These are phyloP conservation scores for Hemibagrus guttatus DNA, from an alignment of 2,797 vertebrate genomes.

Conservation along the genomic window DNA sequence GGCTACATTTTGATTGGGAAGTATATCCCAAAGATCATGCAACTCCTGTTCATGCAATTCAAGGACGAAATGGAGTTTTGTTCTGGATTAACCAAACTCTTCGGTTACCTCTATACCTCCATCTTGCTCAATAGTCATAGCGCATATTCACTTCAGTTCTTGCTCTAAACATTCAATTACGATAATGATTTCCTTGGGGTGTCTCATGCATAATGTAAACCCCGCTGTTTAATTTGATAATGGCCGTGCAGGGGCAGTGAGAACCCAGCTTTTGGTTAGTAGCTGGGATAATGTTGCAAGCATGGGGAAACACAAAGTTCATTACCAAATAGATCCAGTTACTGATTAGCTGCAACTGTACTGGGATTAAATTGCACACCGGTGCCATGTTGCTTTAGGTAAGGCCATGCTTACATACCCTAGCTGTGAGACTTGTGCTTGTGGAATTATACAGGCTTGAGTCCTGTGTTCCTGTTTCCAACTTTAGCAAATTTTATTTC, in stretches of 20 bases:
- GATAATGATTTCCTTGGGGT: slow-evolving; percentile 34
- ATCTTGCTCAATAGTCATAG: not conserved
- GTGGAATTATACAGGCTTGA: not conserved
- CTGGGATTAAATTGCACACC: slow-evolving; percentile 41
- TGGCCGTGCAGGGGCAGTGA: slow-evolving; percentile 31
- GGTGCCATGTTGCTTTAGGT: slow-evolving; percentile 45
- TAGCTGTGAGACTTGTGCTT: slow-evolving; percentile 45
- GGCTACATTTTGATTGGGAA: not conserved
- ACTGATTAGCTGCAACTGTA: slow-evolving; percentile 64
- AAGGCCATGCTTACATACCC: slow-evolving; percentile 15
- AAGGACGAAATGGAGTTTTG: not conserved
- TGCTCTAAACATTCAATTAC: slow-evolving; percentile 26
- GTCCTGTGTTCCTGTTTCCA: not conserved
- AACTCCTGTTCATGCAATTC: not conserved
- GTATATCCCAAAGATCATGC: not conserved
- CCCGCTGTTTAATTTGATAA: slow-evolving; percentile 54
- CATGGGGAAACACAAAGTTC: slow-evolving; percentile 63
- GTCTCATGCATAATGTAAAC: slow-evolving; percentile 44
- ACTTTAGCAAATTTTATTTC: not conserved
- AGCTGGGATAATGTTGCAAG: slow-evolving; percentile 67
- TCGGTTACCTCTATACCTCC: not conserved
- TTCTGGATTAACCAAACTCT: not conserved
- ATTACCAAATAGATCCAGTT: slow-evolving; percentile 72
- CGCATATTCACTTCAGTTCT: not conserved
- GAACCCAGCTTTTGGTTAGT: slow-evolving; percentile 43